A percentile compares a stretch with the other conserved stretches of the same genome.
phyloP scores from a whole-genome alignment of 2,113 vertebrate genomes.

The Raja brachyura region DNA sequence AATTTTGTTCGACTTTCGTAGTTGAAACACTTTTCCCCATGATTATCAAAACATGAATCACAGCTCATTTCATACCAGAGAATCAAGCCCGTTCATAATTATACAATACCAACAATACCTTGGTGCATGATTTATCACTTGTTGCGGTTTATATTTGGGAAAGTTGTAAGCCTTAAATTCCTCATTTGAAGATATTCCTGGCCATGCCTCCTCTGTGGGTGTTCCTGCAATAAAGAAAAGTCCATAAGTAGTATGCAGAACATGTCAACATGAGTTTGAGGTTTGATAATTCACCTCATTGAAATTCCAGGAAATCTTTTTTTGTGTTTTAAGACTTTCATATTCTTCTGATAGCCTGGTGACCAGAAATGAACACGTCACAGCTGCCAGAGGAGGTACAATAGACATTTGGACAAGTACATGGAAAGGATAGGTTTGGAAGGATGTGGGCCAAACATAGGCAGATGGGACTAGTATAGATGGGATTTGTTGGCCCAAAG shows the following conservation, averaged over 20 bases:
- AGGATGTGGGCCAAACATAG: too few relatives aligned
- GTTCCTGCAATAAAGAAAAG: conserved; percentile 64
- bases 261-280: background rate
- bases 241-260: conserved; percentile 15
- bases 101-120: conserved; percentile 60
- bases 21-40: background rate
- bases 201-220: conserved; percentile 90
- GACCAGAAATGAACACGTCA: too few relatives aligned
- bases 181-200: conserved; percentile 85
- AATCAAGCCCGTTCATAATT: too few relatives aligned
- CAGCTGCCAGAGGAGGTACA: too few relatives aligned
- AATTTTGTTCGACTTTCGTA: background rate
- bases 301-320: background rate
- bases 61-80: background rate
- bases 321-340: too few relatives aligned
- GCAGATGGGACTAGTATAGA: too few relatives aligned
- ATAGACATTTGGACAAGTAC: too few relatives aligned
- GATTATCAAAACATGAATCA: background rate
- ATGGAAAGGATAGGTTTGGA: too few relatives aligned
- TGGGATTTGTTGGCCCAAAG: too few relatives aligned
- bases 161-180: conserved; percentile 98
- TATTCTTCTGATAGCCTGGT: too few relatives aligned
- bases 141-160: conserved; percentile 92
- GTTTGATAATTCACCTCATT: background rate
- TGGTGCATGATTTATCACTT: conserved; percentile 90